Evolutionary conservation across 2,113 vertebrate species (phyloP).

Genomic region (Peromyscus californicus): DNA sequence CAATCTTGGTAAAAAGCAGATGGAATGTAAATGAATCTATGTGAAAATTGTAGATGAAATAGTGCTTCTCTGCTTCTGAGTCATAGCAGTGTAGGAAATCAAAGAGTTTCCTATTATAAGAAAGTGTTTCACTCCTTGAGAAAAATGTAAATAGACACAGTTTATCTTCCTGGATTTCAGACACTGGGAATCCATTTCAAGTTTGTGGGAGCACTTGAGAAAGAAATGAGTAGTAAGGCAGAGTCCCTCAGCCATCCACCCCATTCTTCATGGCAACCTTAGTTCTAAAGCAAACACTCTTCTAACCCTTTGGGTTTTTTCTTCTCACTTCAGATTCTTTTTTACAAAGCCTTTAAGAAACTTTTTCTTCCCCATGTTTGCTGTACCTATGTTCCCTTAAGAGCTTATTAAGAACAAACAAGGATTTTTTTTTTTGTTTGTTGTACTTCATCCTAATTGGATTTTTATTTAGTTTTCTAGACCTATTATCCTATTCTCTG

Average conservation of each 20-base stretch:
- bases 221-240: neutral
- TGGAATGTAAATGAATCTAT: neutral
- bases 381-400: neutral
- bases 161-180: neutral
- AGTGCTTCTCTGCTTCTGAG: neutral
- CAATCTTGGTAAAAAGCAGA: neutral
- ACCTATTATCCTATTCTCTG: neutral
- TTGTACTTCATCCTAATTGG: neutral
- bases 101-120: neutral
- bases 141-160: neutral
- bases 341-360: neutral
- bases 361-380: neutral
- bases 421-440: neutral
- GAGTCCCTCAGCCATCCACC: neutral
- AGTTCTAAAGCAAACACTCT: neutral
- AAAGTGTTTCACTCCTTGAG: slow-evolving; percentile 28
- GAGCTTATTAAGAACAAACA: neutral
- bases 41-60: neutral
- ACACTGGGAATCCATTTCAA: neutral
- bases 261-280: neutral
- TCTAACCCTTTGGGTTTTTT: neutral
- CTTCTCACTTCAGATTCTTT: neutral
- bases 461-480: slow-evolving; percentile 15
- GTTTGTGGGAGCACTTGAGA: neutral
- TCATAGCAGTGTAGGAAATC: neutral